Evolutionary conservation across 2,888 invertebrate species (phyloP).

Genomic region (Malthinus seriepunctatus): DNA sequence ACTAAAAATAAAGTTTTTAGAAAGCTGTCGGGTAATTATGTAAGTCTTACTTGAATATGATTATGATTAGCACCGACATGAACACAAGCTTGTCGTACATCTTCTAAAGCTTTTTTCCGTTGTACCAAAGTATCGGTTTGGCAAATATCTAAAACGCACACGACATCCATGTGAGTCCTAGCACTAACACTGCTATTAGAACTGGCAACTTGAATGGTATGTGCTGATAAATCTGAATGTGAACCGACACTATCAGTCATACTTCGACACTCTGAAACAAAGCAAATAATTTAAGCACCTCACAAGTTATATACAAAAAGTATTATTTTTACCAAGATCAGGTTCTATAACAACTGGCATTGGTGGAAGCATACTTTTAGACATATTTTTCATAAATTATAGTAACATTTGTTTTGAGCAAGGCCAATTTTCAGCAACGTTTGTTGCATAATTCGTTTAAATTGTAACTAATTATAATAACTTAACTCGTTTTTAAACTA

Average conservation of each 20-base stretch:
- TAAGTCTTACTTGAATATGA: slow-evolving; percentile 73
- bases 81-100: slow-evolving; percentile 79
- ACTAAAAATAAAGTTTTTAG: slow-evolving; percentile 62
- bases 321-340: slow-evolving; percentile 30
- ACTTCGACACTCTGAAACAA: slow-evolving; percentile 51
- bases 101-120: slow-evolving; percentile 81
- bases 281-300: slow-evolving; percentile 9
- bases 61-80: slow-evolving; percentile 80
- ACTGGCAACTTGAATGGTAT: slow-evolving; percentile 52
- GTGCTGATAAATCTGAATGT: slow-evolving; percentile 63
- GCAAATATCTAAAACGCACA: slow-evolving; percentile 79
- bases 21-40: background rate
- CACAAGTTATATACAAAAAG: background rate
- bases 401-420: slow-evolving; percentile 19
- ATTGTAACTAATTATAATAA: too few species aligned
- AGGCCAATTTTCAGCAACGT: background rate
- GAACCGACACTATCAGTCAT: slow-evolving; percentile 65
- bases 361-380: slow-evolving; percentile 28
- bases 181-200: slow-evolving; percentile 44
- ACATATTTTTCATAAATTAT: slow-evolving; percentile 12
- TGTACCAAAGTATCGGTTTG: slow-evolving; percentile 71
- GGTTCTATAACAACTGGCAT: slow-evolving; percentile 33
- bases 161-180: slow-evolving; percentile 82
- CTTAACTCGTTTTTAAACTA: too few species aligned
- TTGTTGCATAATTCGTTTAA: slow-evolving; percentile 2